phyloP scores from a whole-genome alignment of 1,140 invertebrate genomes.

The Physella acuta region DNA sequence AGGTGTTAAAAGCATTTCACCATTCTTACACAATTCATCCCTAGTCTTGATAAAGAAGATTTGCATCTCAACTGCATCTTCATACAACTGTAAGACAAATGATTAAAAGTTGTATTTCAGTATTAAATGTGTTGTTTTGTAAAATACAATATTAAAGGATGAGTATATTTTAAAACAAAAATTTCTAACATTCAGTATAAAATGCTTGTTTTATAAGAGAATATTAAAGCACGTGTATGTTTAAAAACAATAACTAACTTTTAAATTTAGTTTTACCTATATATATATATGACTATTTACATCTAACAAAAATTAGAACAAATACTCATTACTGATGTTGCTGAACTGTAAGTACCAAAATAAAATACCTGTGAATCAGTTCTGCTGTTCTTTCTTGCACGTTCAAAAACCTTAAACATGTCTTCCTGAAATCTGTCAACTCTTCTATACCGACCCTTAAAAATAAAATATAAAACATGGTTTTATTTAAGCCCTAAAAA shows the following conservation, averaged over 20 bases:
- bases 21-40: constrained; percentile 67
- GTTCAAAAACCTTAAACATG: constrained; percentile 89
- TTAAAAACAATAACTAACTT: no score
- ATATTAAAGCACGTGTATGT: no score
- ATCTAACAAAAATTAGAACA: no score
- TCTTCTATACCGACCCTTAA: constrained; percentile 82
- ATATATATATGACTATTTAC: no score
- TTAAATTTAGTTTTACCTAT: no score
- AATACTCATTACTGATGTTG: no score
- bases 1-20: constrained; percentile 80
- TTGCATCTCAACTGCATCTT: constrained; percentile 92
- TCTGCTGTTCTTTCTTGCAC: constrained; percentile 80
- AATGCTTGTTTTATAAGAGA: no score
- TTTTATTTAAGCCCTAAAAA: background rate
- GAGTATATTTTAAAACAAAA: no score
- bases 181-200: no score
- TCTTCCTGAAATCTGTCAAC: constrained; percentile 96
- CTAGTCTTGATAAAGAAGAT: constrained; percentile 80
- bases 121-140: no score
- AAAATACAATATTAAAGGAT: no score
- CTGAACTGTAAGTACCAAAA: no score
- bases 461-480: constrained; percentile 22
- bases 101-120: background rate
- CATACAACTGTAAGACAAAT: constrained; percentile 74
- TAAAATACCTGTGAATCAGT: constrained; percentile 84